A percentile compares a stretch with the other conserved stretches of the same genome.
phyloP scores from a whole-genome alignment of 2,888 invertebrate species.

The Drosophila koepferae region DNA sequence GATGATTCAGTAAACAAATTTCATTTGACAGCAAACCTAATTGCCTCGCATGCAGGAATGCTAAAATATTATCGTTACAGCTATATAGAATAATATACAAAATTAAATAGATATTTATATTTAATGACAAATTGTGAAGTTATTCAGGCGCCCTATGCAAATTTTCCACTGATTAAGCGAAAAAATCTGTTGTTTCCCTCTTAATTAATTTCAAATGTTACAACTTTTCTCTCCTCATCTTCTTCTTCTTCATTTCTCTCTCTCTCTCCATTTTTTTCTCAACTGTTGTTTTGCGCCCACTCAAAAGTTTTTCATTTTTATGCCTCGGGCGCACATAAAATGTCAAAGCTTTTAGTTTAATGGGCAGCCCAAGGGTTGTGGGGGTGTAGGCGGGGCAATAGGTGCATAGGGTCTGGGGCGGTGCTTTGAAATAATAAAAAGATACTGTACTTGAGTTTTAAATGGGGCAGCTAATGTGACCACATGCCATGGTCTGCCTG shows the following conservation, averaged over 20 bases:
- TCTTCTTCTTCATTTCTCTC: background rate
- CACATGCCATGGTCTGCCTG: background rate
- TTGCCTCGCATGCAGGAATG: slow-evolving; percentile 15
- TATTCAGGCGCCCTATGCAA: background rate
- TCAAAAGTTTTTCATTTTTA: slow-evolving; percentile 10
- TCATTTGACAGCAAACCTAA: slow-evolving; percentile 13
- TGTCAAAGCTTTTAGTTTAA: slow-evolving; percentile 65
- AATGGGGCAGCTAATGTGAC: slow-evolving; percentile 18
- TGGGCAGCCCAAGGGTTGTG: slow-evolving; percentile 20
- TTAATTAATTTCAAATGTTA: slow-evolving; percentile 38
- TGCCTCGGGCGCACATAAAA: slow-evolving; percentile 11
- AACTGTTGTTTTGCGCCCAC: slow-evolving; percentile 15
- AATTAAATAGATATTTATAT: background rate
- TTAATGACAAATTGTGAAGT: background rate
- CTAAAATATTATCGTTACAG: too few species aligned
- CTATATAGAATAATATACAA: background rate
- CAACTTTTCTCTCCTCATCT: background rate
- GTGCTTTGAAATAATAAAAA: slow-evolving; percentile 6
- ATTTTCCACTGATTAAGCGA: background rate
- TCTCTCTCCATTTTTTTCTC: slow-evolving; percentile 13
- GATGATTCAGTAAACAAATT: slow-evolving; percentile 12
- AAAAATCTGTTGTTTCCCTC: background rate
- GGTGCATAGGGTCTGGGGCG: background rate
- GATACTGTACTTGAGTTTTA: slow-evolving; percentile 8
- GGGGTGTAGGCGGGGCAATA: background rate